Evolutionary conservation across 2,888 invertebrate genomes (phyloP).

Genomic region (Patella depressa): DNA sequence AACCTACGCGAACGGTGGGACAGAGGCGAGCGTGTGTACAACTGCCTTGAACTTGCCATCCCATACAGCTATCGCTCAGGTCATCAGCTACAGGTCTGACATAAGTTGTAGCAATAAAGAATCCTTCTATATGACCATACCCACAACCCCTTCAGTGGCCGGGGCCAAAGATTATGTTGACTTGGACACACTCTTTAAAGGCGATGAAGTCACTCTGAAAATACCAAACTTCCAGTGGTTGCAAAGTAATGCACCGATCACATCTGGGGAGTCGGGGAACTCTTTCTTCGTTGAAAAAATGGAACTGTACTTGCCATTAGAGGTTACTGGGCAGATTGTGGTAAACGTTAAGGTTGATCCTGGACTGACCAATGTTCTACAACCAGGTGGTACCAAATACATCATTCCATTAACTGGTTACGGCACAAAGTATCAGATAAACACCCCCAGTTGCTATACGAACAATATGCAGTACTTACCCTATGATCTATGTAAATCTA

Average conservation of each 20-base stretch:
- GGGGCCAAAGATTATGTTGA: neutral
- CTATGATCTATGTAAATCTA: no score
- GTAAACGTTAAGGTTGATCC: neutral
- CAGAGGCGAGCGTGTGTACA: neutral
- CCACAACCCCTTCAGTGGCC: neutral
- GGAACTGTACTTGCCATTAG: neutral
- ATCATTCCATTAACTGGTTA: neutral
- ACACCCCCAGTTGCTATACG: neutral
- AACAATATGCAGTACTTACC: no score
- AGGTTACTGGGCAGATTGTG: neutral
- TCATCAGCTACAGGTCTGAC: neutral
- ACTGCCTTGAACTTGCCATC: neutral
- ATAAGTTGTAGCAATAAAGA: neutral
- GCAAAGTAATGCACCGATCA: neutral
- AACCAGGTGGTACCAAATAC: neutral
- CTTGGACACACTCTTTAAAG: neutral
- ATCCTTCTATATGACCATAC: neutral
- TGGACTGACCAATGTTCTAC: neutral
- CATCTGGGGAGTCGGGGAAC: neutral
- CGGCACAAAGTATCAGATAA: neutral
- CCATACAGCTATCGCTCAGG: neutral
- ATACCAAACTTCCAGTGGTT: constrained; percentile 1
- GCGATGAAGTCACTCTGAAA: neutral
- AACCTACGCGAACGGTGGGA: neutral
- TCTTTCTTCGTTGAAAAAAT: neutral